phyloP scores from a whole-genome alignment of 1,140 invertebrate species.

The Aphis craccivora region DNA sequence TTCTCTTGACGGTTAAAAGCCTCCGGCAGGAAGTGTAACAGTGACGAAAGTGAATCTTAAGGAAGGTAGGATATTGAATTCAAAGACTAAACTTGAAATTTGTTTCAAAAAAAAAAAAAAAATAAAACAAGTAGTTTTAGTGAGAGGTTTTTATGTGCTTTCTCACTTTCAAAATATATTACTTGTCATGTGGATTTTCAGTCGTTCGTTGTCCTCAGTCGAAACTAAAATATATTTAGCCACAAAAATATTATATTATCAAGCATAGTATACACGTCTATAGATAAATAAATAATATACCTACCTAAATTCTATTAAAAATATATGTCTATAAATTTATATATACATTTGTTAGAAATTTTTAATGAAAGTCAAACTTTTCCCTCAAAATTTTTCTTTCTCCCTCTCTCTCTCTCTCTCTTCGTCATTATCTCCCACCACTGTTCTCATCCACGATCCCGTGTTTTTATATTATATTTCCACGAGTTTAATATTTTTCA shows the following conservation, averaged over 20 bases:
- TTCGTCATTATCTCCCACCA: too few species aligned
- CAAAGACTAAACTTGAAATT: not conserved
- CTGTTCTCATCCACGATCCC: not conserved
- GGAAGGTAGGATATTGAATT: not conserved
- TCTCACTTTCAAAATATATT: not conserved
- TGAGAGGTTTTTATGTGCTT: not conserved
- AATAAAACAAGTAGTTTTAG: not conserved
- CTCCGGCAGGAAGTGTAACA: not conserved
- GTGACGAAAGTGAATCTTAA: not conserved
- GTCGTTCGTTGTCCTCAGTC: not conserved
- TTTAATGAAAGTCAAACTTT: slow-evolving; percentile 20
- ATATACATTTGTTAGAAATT: not conserved
- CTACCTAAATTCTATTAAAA: not conserved
- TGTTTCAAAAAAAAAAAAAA: not conserved
- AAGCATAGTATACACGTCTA: not conserved
- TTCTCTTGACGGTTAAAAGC: slow-evolving; percentile 8
- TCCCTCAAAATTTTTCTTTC: not conserved
- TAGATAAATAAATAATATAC: not conserved
- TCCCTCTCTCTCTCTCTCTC: not conserved
- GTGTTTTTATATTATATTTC: slow-evolving; percentile 28
- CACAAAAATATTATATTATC: not conserved
- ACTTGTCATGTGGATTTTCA: not conserved
- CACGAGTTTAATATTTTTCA: slow-evolving; percentile 48
- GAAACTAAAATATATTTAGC: not conserved
- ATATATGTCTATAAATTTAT: not conserved